phyloP scores from a whole-genome alignment of 2,888 invertebrate species.

The Drosophila paranaensis region DNA sequence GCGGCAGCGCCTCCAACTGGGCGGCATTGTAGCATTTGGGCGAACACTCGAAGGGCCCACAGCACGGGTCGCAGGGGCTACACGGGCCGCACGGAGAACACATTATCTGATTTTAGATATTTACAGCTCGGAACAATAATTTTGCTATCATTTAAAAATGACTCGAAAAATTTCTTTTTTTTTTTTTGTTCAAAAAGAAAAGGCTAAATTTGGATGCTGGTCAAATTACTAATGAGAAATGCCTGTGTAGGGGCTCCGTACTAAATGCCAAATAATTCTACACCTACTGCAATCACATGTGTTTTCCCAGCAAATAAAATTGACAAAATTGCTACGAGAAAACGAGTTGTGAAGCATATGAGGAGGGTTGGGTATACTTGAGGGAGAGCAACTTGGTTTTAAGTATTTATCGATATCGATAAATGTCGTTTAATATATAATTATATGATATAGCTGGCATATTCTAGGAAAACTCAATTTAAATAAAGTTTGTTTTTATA shows the following conservation, averaged over 20 bases:
- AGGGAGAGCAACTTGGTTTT: too few relatives aligned
- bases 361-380: too few relatives aligned
- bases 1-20: constrained; percentile 80
- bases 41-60: constrained; percentile 30
- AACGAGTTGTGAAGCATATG: too few relatives aligned
- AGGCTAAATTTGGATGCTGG: constrained; percentile 30
- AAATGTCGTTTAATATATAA: too few relatives aligned
- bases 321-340: background rate
- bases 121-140: constrained; percentile 14
- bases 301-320: background rate
- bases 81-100: constrained; percentile 31
- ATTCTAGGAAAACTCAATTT: too few relatives aligned
- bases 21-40: constrained; percentile 29
- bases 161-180: constrained; percentile 3
- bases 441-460: too few relatives aligned
- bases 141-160: constrained; percentile 4
- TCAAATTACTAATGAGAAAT: constrained; percentile 22
- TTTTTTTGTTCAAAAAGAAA: constrained; percentile 2
- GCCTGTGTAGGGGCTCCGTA: background rate
- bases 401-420: too few relatives aligned
- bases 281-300: constrained; percentile 19
- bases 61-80: constrained; percentile 29
- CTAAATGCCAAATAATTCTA: constrained; percentile 2
- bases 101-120: constrained; percentile 3
- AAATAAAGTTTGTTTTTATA: too few relatives aligned